Base-by-base conservation (phyloP, 2,113 vertebrate genomes). In the Solenodon paradoxus region DNA sequence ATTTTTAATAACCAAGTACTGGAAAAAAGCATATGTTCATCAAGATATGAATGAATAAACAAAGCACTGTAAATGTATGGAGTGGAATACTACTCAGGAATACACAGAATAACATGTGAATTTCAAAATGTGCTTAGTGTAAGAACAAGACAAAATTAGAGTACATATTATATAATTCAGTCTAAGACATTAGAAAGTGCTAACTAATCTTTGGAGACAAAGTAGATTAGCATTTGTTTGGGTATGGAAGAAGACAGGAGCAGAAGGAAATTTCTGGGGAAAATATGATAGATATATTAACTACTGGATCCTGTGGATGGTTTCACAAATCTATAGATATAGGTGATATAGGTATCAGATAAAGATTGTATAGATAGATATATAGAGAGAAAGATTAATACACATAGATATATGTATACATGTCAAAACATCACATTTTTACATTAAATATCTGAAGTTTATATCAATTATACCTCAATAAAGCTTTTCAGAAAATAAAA, bases 231-330 rank as follows among this genome's bases (percentile, higher is more conserved):
- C 40, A 12, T 30, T 26, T 66, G 24, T 30, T 26, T 38, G 57
- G 15, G 22, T 35, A 4, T 3, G 1, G 22, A 32, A 11, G 19
- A 32, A n/a, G 42, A 0, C 10, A 3, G 59, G 1, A 35, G 30
- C 38, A 38, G 9, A 28, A 40, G 10, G 6, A 51, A 24, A 7
- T 26, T 5, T 19, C 35, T 59, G 28, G 6, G 30, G 20, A 20
- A 40, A 57, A 30, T 12, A 9, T 7, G 7, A 59, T 1, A 3
- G 16, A 28, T 10, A 10, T 7, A 4, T 45, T 80, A 40, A 35
- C 45, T 32, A 55, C 17, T 7, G 13, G 38, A 91, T 28, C 22
- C 3, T 64, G 49, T 49, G 32, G 26, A 26, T 59, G 42, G 16
- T 24, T 55, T 53, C 45, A 79, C 15, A 45, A 30, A 4, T n/a